Evolutionary conservation across 2,888 invertebrate species (phyloP), one percentile per base, ranked within the genome.

Genomic region (Agriopis marginaria): DNA sequence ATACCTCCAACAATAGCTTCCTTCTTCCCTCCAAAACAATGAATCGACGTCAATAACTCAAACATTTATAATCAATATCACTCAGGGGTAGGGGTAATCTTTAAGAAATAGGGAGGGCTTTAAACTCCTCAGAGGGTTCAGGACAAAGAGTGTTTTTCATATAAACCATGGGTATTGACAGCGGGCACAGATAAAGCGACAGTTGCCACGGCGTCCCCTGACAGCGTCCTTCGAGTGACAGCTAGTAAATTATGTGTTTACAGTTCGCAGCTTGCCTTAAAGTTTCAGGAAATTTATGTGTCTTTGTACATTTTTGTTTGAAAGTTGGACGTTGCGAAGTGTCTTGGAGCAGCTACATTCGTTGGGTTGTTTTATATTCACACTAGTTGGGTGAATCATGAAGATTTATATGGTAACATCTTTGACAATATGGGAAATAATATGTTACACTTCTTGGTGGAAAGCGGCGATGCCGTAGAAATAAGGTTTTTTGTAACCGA

Each of bases 91-190:
- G 55, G 12, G 78, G 78, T 81, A 81, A 79, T 84, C 82, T 84
- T 82, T 54, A 82, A 82, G 78, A 77, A 76, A 82, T 74, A 71
- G 71, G 78, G 79, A 77, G 79, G 79, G 71, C 77, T 85, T 85
- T 82, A 80, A 82, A 84, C 79, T 82, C 79, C 79, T 79, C 75
- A 74, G 79, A 75, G 83, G 83, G 84, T 67, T 75, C 53, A 70
- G 70, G 71, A 76, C 73, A 77, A 75, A 63, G 63, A 66, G 75
- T 83, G 80, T 84, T 85, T 85, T 85, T 80, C 82, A 77, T 82
- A 79, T 77, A 74, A 68, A 66, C 74, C 65, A 51, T 62, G 40
- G 61, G 45, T 65, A 69, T 69, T 65, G 69, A 69, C 69, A 69
- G 68, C 47, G 56, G 44, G 45, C 58, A 58, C 12, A 58, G 58